Evolutionary conservation across 1,140 invertebrate genomes (phyloP).

Genomic region (Drosophila triauraria): DNA sequence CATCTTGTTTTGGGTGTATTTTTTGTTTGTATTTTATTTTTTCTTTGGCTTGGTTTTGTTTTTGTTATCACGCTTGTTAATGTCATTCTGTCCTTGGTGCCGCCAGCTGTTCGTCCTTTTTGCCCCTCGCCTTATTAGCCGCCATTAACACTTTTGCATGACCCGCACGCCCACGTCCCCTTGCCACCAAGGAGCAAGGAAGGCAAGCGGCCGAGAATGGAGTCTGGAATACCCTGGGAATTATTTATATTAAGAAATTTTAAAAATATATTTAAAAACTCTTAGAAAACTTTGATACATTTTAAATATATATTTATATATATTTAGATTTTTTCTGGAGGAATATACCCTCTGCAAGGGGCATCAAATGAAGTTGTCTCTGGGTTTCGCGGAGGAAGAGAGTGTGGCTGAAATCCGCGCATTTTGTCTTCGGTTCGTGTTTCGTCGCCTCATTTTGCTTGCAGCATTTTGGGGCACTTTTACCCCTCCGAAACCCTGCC

Average conservation of each 20-base stretch:
- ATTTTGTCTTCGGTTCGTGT: slow-evolving; percentile 51
- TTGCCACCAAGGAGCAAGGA: too few relatives aligned
- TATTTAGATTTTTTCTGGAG: too few relatives aligned
- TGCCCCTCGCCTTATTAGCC: slow-evolving; percentile 70
- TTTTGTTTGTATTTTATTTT: background rate
- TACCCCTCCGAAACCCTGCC: too few relatives aligned
- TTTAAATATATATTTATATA: too few relatives aligned
- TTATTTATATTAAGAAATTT: too few relatives aligned
- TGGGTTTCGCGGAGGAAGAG: background rate
- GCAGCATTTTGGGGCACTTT: slow-evolving; percentile 60
- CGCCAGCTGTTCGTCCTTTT: slow-evolving; percentile 52
- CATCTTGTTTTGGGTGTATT: slow-evolving; percentile 12
- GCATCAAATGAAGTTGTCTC: slow-evolving; percentile 12
- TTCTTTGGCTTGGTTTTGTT: slow-evolving; percentile 20
- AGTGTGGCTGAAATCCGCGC: slow-evolving; percentile 29
- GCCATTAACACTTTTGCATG: slow-evolving; percentile 75
- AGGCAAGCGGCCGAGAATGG: too few relatives aligned
- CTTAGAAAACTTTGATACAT: too few relatives aligned
- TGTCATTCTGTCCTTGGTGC: slow-evolving; percentile 55
- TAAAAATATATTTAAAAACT: too few relatives aligned
- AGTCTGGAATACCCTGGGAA: too few relatives aligned
- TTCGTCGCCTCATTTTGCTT: slow-evolving; percentile 65
- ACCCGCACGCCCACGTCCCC: background rate
- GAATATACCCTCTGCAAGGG: background rate
- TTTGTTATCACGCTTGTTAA: slow-evolving; percentile 78